phyloP scores from a whole-genome alignment of 2,797 vertebrate genomes.

The Arvicola amphibius region DNA sequence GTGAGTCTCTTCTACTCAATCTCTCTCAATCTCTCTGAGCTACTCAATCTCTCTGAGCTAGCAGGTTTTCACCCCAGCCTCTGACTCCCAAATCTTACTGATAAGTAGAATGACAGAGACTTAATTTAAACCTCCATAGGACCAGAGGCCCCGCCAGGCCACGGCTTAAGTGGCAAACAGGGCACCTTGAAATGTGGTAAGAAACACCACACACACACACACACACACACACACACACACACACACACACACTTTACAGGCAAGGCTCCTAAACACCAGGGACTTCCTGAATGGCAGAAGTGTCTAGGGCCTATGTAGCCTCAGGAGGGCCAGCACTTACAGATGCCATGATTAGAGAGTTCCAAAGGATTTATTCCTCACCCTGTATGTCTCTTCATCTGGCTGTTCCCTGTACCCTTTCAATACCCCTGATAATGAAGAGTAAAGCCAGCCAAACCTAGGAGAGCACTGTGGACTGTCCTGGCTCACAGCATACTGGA shows the following conservation, averaged over 20 bases:
- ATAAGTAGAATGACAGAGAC: not conserved
- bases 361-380: not conserved
- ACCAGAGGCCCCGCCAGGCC: no score
- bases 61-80: no score
- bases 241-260: not conserved
- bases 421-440: not conserved
- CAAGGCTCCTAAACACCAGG: not conserved
- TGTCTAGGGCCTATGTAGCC: not conserved
- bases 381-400: not conserved
- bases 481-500: not conserved
- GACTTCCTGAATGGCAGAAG: not conserved
- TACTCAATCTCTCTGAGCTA: not conserved
- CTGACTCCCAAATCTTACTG: not conserved
- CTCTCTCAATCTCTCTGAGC: no score
- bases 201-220: not conserved
- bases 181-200: not conserved
- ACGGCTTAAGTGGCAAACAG: not conserved
- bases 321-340: not conserved
- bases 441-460: not conserved
- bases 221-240: no score
- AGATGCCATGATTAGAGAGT: not conserved
- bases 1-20: no score
- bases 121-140: not conserved
- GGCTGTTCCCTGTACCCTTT: not conserved
- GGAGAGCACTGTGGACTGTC: not conserved